phyloP scores from a whole-genome alignment of 1,140 invertebrate genomes.

The Zelostemma sp. region DNA sequence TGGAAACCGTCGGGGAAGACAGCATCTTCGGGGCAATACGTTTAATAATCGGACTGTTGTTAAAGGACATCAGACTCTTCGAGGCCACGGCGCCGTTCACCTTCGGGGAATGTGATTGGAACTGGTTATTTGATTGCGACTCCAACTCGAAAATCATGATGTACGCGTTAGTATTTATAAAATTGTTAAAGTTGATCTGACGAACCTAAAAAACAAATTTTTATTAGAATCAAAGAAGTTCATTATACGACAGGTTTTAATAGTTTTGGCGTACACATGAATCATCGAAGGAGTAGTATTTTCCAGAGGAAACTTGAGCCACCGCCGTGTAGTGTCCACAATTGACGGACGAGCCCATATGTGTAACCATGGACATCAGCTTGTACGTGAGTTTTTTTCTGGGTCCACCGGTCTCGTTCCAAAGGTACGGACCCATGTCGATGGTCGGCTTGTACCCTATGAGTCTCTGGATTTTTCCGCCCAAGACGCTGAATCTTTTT shows the following conservation, averaged over 20 bases:
- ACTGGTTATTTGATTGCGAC: constrained; percentile 53
- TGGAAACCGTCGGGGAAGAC: constrained; percentile 38
- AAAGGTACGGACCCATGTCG: constrained; percentile 69
- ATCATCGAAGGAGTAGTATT: constrained; percentile 91
- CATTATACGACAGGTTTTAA: no score
- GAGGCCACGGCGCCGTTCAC: constrained; percentile 48
- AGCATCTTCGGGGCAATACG: constrained; percentile 43
- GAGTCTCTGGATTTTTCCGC: constrained; percentile 70
- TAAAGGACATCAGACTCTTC: constrained; percentile 40
- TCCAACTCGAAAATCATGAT: constrained; percentile 92
- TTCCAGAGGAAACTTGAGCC: constrained; percentile 83
- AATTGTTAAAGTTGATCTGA: constrained; percentile 79
- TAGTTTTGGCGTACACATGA: no score
- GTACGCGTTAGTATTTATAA: constrained; percentile 87
- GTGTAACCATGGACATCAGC: constrained; percentile 93
- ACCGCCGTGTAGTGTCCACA: constrained; percentile 98
- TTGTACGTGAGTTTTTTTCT: constrained; percentile 79
- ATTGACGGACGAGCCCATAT: constrained; percentile 94
- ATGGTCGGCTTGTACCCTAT: constrained; percentile 71
- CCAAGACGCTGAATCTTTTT: constrained; percentile 84
- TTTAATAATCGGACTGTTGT: constrained; percentile 41
- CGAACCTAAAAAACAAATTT: constrained; percentile 77
- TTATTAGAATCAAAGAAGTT: no score
- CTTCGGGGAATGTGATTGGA: constrained; percentile 50
- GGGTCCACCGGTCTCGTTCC: constrained; percentile 68